phyloP scores from a whole-genome alignment of 2,888 invertebrate genomes.

The Pachliopta kotzebuea region DNA sequence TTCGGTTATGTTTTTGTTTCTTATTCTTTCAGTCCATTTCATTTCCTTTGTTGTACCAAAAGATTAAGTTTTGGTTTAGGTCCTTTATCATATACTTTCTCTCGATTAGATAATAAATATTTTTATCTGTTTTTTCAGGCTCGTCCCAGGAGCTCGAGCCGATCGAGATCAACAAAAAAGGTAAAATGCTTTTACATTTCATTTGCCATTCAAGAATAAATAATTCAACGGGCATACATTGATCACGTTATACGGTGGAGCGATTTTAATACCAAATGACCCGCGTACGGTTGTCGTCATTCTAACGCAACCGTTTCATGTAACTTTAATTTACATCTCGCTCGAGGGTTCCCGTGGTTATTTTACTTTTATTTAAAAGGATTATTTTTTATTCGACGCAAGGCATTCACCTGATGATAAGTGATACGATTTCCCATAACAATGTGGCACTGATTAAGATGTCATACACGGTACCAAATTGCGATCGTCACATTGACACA shows the following conservation, averaged over 20 bases:
- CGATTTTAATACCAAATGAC: constrained; percentile 61
- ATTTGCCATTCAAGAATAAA: constrained; percentile 37
- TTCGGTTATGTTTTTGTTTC: constrained; percentile 44
- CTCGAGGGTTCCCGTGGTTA: constrained; percentile 34
- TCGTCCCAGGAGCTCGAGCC: constrained; percentile 66
- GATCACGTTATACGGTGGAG: constrained; percentile 36
- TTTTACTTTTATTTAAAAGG: constrained; percentile 18
- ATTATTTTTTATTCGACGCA: no score
- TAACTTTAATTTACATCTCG: constrained; percentile 43
- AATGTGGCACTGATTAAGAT: no score
- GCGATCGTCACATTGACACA: no score
- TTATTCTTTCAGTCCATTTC: constrained; percentile 10
- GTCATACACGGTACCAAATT: no score
- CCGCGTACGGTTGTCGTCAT: constrained; percentile 44
- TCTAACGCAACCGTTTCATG: constrained; percentile 48
- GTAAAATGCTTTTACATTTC: constrained; percentile 45
- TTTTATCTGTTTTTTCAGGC: constrained; percentile 56
- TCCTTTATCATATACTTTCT: constrained; percentile 14
- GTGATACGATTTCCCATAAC: no score
- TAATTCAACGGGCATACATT: constrained; percentile 36
- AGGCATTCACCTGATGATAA: no score
- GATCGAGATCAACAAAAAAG: constrained; percentile 69
- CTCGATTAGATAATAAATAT: constrained; percentile 8
- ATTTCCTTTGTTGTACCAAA: neutral
- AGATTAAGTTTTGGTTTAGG: neutral